A percentile compares a stretch with the other conserved stretches of the same genome.
phyloP scores from a whole-genome alignment of 2,113 vertebrate genomes.

The Gopherus flavomarginatus region DNA sequence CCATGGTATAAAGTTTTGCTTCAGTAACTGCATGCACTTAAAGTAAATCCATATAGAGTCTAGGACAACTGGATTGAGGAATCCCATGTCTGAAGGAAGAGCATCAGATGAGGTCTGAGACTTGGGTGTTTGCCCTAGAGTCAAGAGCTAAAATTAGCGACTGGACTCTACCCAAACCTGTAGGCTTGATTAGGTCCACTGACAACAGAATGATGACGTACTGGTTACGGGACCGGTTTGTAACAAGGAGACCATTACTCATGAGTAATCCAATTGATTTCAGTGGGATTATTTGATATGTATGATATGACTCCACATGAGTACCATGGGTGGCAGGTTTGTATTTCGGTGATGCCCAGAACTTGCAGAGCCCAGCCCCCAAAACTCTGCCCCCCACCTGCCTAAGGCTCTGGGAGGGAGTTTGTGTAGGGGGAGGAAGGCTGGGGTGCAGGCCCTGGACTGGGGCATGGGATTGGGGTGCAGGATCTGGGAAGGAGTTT shows the following conservation, averaged over 20 bases:
- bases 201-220: background rate
- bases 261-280: background rate
- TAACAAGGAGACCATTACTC: background rate
- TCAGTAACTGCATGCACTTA: conserved; percentile 22
- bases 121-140: background rate
- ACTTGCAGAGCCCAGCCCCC: no score
- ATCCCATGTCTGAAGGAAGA: background rate
- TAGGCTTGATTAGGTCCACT: background rate
- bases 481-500: no score
- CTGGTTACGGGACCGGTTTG: background rate
- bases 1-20: conserved; percentile 10
- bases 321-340: no score
- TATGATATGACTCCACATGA: background rate
- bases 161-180: background rate
- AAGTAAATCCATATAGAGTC: background rate
- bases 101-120: background rate
- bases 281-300: background rate
- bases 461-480: no score
- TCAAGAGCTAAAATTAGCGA: background rate
- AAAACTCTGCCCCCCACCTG: no score
- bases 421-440: no score
- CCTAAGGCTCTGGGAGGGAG: no score
- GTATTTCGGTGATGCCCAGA: no score
- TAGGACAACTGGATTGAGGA: background rate
- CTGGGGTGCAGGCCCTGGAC: no score